These are phyloP conservation scores for Megalops cyprinoides DNA, from an alignment of 2,797 vertebrate species.

Conservation along the genomic window DNA sequence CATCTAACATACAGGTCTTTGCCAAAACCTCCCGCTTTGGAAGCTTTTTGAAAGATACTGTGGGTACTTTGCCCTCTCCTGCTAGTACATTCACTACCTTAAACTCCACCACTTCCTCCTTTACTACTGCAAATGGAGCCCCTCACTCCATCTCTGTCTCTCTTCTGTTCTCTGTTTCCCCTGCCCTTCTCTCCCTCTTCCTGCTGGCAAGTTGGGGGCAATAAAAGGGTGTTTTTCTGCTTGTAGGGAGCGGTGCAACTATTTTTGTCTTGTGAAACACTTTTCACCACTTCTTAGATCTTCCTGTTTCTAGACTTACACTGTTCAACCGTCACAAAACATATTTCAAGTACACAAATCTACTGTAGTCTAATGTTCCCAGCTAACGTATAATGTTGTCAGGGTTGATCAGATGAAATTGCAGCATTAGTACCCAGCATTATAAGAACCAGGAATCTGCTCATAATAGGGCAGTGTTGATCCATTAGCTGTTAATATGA, in stretches of 20 bases:
- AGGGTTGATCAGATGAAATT: too few species aligned
- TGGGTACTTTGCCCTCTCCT: conserved; percentile 43
- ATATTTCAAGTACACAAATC: neutral
- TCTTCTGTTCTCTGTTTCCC: conserved; percentile 12
- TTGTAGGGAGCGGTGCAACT: neutral
- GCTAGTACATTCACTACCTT: conserved; percentile 21
- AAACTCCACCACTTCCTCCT: neutral
- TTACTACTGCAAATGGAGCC: neutral
- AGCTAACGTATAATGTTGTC: too few species aligned
- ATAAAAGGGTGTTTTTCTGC: neutral
- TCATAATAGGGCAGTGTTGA: too few species aligned
- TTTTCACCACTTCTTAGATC: too few species aligned
- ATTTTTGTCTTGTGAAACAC: too few species aligned
- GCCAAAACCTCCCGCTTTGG: conserved; percentile 49
- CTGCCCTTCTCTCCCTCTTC: conserved; percentile 29
- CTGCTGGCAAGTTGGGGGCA: conserved; percentile 14
- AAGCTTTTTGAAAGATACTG: conserved; percentile 48
- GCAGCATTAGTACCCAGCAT: too few species aligned
- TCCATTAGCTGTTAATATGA: too few species aligned
- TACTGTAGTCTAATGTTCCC: conserved; percentile 11
- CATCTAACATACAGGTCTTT: too few species aligned
- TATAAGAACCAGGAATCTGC: too few species aligned
- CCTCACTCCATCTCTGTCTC: neutral
- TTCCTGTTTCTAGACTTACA: neutral
- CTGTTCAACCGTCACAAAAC: too few species aligned